These are phyloP conservation scores for Nasonovia ribisnigri DNA, from an alignment of 2,888 invertebrate species.

Conservation along the genomic window DNA sequence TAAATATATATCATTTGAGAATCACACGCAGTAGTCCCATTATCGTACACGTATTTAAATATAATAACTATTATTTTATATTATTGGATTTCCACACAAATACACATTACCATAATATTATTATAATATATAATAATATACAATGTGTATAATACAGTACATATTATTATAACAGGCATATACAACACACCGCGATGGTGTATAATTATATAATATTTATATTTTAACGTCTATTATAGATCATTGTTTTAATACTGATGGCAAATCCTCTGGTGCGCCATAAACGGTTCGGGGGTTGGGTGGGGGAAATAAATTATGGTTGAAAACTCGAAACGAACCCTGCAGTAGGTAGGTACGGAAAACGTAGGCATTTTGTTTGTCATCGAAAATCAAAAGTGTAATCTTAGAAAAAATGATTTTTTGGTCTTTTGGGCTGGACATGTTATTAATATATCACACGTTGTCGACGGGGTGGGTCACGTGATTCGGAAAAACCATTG, in stretches of 20 bases:
- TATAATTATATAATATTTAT: conserved; percentile 13
- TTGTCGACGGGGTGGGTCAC: background rate
- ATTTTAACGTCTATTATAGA: conserved; percentile 34
- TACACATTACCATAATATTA: background rate
- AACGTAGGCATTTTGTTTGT: background rate
- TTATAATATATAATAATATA: background rate
- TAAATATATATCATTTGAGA: conserved; percentile 28
- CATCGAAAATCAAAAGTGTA: background rate
- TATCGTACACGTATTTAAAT: background rate
- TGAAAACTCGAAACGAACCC: background rate
- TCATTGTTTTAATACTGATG: conserved; percentile 62
- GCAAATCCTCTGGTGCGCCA: conserved; percentile 15
- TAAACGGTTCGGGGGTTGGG: background rate
- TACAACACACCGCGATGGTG: background rate
- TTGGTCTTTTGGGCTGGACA: background rate
- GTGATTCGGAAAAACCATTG: too few relatives aligned
- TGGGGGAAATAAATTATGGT: background rate
- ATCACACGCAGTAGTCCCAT: conserved; percentile 11
- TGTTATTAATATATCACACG: background rate
- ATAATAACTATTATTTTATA: conserved; percentile 4
- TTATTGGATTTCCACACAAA: conserved; percentile 1
- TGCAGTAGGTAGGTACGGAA: background rate
- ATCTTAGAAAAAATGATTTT: background rate
- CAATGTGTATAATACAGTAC: background rate
- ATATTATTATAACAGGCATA: background rate